Evolutionary conservation across 1,140 invertebrate genomes (phyloP), one percentile per base, ranked within the genome.

Genomic region (Lasaia peninsularis): DNA sequence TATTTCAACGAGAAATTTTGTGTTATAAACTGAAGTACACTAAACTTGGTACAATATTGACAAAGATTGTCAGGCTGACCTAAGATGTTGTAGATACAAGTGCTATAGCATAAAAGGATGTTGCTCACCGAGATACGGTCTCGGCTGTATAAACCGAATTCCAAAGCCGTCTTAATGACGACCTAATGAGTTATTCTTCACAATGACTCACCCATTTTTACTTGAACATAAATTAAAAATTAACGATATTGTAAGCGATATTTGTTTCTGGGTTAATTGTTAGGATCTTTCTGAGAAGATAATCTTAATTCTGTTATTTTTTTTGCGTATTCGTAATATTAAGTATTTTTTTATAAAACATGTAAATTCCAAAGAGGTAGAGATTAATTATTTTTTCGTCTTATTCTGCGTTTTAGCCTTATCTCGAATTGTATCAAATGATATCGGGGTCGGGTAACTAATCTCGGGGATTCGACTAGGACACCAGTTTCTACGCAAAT

Each of bases 71-170:
- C 9, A 20, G 40, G 34, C 16, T 55, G 53, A 55, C 53, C 53
- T 61, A 62, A 77, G 73, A 73, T 73, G 63, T 59, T 75, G 67
- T 83, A 51, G 56, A 71, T 67, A 73, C 80, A 83, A 66, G 74
- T 83, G 80, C 61, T 9, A 18, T 32, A 9, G 16, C 24, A 79
- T 69, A 79, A 79, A 75, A 74, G 78, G 78, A 81, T 81, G 72
- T 68, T 72, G 63, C 67, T 73, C 71, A 67, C 67, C 58, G 71
- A 79, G 79, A 79, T 73, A 68, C 52, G 40, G 49, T 60, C 65
- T 55, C 72, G 71, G 70, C 73, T 78, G 74, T 69, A 66, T 69
- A 75, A 80, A 80, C 71, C 32, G 50, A 76, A 79, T 79, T 71
- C 76, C 69, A 33, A 44, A 52, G 44, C 54, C 56, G 52, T 63